These are phyloP conservation scores for Melipona bicolor DNA, from an alignment of 2,888 invertebrate species.

Conservation along the genomic window DNA sequence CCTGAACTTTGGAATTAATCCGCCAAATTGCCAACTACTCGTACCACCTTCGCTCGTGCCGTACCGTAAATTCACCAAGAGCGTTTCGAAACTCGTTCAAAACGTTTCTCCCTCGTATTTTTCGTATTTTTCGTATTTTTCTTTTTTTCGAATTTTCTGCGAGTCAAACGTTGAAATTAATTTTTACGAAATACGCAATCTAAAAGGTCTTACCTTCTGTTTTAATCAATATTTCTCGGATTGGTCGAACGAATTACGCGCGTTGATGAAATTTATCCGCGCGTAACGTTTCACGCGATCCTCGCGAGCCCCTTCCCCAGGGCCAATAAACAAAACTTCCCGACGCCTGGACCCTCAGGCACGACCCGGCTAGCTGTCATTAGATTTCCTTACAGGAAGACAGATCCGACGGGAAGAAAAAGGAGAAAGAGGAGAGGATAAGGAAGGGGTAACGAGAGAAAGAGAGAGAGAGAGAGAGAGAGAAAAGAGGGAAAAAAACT, in stretches of 20 bases:
- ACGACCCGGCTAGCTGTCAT: constrained; percentile 15
- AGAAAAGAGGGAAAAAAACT: constrained; percentile 4
- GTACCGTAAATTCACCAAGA: neutral
- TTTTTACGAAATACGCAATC: too few species aligned
- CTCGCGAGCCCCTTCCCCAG: neutral
- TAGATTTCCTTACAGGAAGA: constrained; percentile 24
- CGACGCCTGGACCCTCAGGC: neutral
- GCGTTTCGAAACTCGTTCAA: neutral
- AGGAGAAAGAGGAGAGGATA: neutral
- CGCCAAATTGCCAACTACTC: constrained; percentile 16
- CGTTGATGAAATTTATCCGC: neutral
- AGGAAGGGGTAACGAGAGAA: too few species aligned
- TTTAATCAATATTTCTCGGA: too few species aligned
- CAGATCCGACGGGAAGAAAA: neutral
- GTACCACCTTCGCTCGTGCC: neutral
- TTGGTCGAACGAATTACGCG: neutral
- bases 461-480: neutral
- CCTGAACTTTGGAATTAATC: constrained; percentile 42
- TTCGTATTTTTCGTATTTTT: neutral
- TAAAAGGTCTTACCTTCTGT: too few species aligned
- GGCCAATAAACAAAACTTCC: constrained; percentile 26
- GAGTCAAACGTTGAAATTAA: neutral
- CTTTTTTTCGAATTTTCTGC: neutral
- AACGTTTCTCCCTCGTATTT: neutral
- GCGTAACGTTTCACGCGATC: constrained; percentile 10